Evolutionary conservation across 2,888 invertebrate species (phyloP), one percentile per base, ranked within the genome.

Genomic region (Metacarcinus magister): DNA sequence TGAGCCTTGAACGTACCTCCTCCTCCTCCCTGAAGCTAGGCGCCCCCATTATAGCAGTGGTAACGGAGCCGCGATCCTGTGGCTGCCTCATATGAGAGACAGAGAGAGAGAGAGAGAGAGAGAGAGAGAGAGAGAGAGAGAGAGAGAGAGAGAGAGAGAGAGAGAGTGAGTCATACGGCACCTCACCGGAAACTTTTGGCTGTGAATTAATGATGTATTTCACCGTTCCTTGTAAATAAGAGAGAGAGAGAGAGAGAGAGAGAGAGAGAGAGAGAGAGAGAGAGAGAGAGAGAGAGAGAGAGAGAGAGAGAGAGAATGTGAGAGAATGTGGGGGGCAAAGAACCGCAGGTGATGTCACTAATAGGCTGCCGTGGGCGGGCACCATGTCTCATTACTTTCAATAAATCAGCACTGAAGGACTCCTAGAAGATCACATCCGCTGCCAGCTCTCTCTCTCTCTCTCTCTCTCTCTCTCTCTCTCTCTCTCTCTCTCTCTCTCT

Each of bases 391-490:
- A 67, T 67, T 67, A 67, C 67, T 23, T 16, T 67, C 67, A 67
- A 67, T 67, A 67, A 67, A 67, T 67, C 67, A 23, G 67, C 19
- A 0, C 67, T n/a, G 5, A 67, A 60, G 60, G 19, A 60, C 67
- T 67, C n/a, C n/a, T 5, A 13, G 10, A 39, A 32, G 43, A 39
- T 89, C 89, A 39, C 28, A 5, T 82, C 82, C 82, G 28, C 82
- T 82, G 10, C 67, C 67, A 16, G 13, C 67, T 67, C 67, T 19
- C 19, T 19, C 67, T 67, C 67, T 19, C 19, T 19, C 67, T 67
- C 19, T 19, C 10, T 67, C 67, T 16, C 13, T 67, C 19, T 67
- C 67, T 67, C 67, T 16, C 99, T 95, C 98, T 99, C 97, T 19
- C 10, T 67, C 19, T 19, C 19, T 67, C 67, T 67, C 67, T 19